phyloP scores from a whole-genome alignment of 2,113 vertebrate species.

The Microtus richardsoni region DNA sequence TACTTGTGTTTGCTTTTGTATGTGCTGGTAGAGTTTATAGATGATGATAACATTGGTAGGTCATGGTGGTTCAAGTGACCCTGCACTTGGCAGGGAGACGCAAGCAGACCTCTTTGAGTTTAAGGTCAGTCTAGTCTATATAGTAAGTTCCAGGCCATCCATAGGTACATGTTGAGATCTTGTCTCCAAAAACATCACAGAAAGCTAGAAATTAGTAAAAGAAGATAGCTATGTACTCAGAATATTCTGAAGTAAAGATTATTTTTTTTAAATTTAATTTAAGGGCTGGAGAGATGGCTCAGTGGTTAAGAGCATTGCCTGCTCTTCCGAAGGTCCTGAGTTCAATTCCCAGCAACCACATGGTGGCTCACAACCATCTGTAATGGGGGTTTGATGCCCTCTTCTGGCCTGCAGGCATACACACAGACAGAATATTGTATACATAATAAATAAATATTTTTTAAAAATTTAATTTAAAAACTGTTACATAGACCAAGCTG shows the following conservation, averaged over 20 bases:
- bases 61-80: not conserved
- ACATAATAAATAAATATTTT: too few species aligned
- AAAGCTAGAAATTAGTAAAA: not conserved
- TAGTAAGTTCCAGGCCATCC: not conserved
- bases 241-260: not conserved
- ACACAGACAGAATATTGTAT: too few species aligned
- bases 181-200: not conserved
- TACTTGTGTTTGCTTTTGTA: conserved; percentile 14
- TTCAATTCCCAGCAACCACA: too few species aligned
- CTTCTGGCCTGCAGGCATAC: too few species aligned
- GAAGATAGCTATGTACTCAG: not conserved
- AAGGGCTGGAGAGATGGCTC: too few species aligned
- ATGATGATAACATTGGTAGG: not conserved
- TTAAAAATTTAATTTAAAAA: not conserved
- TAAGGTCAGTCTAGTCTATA: not conserved
- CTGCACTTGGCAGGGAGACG: not conserved
- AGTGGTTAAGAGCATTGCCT: too few species aligned
- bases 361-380: too few species aligned
- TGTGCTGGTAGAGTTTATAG: not conserved
- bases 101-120: not conserved
- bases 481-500: not conserved
- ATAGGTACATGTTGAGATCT: too few species aligned
- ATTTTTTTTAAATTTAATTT: not conserved
- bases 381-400: too few species aligned
- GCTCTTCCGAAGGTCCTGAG: too few species aligned